Conservation (phyloP, 2,113 vertebrate species). For the Speoplatyrhinus poulsoni region DNA sequence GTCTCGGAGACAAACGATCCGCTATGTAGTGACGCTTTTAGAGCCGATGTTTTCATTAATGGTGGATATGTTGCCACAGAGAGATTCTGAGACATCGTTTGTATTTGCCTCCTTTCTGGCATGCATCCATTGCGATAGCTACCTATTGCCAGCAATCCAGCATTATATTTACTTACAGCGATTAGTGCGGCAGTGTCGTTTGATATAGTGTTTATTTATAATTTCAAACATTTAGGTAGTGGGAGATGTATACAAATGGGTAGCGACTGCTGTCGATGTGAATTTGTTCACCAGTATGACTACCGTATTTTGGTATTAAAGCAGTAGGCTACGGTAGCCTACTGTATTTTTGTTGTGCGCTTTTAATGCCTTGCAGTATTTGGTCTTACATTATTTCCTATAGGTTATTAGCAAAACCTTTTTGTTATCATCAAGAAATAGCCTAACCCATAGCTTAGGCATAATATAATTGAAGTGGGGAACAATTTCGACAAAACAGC, state of each 20-base stretch:
- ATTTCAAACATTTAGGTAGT: not conserved
- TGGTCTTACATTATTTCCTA: no score
- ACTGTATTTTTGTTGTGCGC: no score
- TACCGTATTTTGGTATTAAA: no score
- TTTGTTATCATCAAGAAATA: no score
- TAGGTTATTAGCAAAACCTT: no score
- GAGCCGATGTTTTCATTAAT: conserved; percentile 25
- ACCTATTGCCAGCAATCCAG: conserved; percentile 30
- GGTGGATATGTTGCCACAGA: conserved; percentile 30
- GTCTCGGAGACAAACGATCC: not conserved
- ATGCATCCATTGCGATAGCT: conserved; percentile 62
- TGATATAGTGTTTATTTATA: not conserved
- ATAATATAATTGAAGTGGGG: no score
- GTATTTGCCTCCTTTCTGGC: conserved; percentile 72
- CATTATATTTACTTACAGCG: conserved; percentile 46
- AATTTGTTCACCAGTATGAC: no score
- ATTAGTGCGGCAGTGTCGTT: conserved; percentile 7
- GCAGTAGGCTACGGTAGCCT: no score
- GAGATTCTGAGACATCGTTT: conserved; percentile 56
- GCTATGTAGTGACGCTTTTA: not conserved
- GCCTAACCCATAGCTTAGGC: no score
- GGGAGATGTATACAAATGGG: no score
- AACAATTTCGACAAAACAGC: not conserved
- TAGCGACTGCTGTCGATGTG: no score
- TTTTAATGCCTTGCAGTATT: no score